These are phyloP conservation scores for Chrysotoxum bicinctum DNA, from an alignment of 2,888 invertebrate species.

Conservation along the genomic window DNA sequence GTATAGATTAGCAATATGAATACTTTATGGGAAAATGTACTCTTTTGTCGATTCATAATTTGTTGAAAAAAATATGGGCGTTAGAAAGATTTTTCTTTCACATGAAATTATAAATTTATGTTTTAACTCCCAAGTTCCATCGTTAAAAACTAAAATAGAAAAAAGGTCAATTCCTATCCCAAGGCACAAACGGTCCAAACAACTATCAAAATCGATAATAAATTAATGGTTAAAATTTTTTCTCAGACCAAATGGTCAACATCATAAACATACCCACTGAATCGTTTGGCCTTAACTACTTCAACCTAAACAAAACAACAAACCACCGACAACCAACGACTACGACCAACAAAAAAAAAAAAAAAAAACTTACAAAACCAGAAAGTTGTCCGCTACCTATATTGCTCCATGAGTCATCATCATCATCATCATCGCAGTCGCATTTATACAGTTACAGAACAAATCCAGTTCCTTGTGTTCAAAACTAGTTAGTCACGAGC, in stretches of 20 bases:
- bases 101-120: too few species aligned
- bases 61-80: too few species aligned
- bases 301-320: slow-evolving; percentile 14
- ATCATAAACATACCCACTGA: slow-evolving; percentile 23
- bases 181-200: not conserved
- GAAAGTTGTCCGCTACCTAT: slow-evolving; percentile 50
- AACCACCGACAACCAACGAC: not conserved
- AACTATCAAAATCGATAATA: not conserved
- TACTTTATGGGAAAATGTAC: too few species aligned
- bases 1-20: too few species aligned
- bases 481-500: slow-evolving; percentile 58
- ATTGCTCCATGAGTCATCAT: slow-evolving; percentile 41
- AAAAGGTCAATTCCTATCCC: not conserved
- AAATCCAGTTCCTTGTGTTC: slow-evolving; percentile 46
- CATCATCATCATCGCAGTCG: not conserved
- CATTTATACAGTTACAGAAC: slow-evolving; percentile 3
- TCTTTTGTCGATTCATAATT: too few species aligned
- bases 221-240: slow-evolving; percentile 13
- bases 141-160: not conserved
- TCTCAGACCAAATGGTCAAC: slow-evolving; percentile 34
- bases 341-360: not conserved
- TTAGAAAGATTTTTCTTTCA: too few species aligned
- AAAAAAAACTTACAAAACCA: slow-evolving; percentile 41
- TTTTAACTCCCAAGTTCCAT: too few species aligned
- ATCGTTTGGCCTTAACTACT: slow-evolving; percentile 31